Conservation (phyloP, 2,797 vertebrate genomes). For the Basileuterus tristriatus region DNA sequence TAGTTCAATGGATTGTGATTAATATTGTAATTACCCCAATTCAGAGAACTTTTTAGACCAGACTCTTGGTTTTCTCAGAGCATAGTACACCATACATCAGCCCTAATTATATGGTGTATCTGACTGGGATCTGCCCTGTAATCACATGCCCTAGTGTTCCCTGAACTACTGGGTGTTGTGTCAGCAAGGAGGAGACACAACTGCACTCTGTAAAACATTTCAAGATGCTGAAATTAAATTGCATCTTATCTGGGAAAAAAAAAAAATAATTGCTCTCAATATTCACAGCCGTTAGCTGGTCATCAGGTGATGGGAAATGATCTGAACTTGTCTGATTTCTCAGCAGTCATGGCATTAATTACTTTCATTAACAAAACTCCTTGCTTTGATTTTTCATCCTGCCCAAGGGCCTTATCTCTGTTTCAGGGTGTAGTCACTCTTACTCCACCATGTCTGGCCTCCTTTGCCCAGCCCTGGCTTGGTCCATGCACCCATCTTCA, state of each 20-base stretch:
- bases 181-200: neutral
- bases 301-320: slow-evolving; percentile 39
- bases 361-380: slow-evolving; percentile 27
- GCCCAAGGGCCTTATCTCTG: neutral
- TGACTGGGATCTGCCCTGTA: neutral
- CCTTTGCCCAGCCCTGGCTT: neutral
- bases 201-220: slow-evolving; percentile 28
- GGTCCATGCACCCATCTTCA: neutral
- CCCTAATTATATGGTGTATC: neutral
- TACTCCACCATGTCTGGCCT: accelerated
- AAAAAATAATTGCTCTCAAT: slow-evolving; percentile 15
- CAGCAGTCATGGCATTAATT: slow-evolving; percentile 38
- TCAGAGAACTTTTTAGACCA: slow-evolving; percentile 45
- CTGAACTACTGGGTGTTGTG: neutral
- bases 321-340: slow-evolving; percentile 26
- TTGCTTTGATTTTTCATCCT: neutral
- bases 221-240: slow-evolving; percentile 42
- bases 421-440: neutral
- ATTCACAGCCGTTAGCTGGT: slow-evolving; percentile 21
- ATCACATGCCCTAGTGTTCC: neutral
- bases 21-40: slow-evolving; percentile 54
- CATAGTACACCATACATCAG: neutral
- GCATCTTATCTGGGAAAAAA: neutral
- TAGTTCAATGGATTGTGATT: slow-evolving; percentile 50
- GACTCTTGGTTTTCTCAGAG: slow-evolving; percentile 15